These are phyloP conservation scores for Podiceps cristatus DNA, from an alignment of 2,113 vertebrate species.

Conservation along the genomic window DNA sequence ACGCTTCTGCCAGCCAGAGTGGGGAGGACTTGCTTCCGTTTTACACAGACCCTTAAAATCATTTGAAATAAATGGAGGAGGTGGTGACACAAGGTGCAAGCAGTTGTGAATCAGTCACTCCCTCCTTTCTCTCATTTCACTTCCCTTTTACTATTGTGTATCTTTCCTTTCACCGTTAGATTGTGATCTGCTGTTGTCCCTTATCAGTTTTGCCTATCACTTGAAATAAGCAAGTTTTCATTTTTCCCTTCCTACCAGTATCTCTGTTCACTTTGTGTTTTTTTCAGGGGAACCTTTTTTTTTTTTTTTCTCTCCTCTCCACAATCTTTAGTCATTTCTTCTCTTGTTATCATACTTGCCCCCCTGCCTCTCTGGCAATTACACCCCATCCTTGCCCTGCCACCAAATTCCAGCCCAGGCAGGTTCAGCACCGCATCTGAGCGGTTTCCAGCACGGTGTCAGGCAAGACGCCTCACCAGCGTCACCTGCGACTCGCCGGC, in stretches of 20 bases:
- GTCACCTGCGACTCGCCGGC: accelerated
- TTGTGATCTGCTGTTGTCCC: not conserved
- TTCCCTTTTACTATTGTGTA: not conserved
- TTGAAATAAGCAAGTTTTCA: not conserved
- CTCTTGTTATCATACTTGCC: not conserved
- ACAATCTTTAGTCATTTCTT: not conserved
- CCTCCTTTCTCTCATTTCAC: not conserved
- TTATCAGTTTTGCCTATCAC: not conserved
- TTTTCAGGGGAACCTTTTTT: accelerated
- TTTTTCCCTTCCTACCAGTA: not conserved
- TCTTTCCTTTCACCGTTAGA: not conserved
- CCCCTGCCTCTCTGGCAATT: not conserved
- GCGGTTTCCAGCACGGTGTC: accelerated
- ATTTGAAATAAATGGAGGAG: not conserved
- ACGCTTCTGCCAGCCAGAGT: not conserved
- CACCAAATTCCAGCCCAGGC: not conserved
- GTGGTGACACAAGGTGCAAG: not conserved
- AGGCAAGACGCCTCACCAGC: not conserved
- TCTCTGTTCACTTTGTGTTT: not conserved
- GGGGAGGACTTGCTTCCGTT: not conserved
- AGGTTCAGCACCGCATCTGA: not conserved
- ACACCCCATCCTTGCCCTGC: accelerated
- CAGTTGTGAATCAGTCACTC: not conserved
- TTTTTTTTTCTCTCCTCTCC: not conserved
- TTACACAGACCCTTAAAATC: not conserved